Conservation (phyloP, 1,140 invertebrate species). For the Rhizoglyphus robini region DNA sequence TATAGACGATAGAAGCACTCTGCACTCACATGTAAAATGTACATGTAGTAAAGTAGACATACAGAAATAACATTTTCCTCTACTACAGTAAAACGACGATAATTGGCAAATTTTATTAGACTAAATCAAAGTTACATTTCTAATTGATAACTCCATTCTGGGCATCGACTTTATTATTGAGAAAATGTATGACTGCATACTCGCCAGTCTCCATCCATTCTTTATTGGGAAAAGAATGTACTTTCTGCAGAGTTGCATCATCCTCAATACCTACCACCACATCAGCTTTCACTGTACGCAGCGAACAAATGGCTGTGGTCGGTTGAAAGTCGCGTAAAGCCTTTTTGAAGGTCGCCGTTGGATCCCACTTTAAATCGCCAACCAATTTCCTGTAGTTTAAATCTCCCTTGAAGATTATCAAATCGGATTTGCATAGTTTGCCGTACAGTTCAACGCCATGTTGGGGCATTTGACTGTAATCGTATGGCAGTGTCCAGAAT, state of each 20-base stretch:
- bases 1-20: no score
- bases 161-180: no score
- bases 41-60: no score
- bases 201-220: conserved; percentile 79
- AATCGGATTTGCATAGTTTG: conserved; percentile 50
- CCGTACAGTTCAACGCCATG: conserved; percentile 52
- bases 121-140: no score
- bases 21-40: no score
- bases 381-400: conserved; percentile 89
- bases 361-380: conserved; percentile 70
- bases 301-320: conserved; percentile 51
- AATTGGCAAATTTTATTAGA: no score
- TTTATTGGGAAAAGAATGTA: conserved; percentile 30
- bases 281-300: conserved; percentile 87
- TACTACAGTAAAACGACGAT: no score
- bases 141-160: no score
- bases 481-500: conserved; percentile 77
- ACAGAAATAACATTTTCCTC: no score
- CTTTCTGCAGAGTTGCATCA: conserved; percentile 12
- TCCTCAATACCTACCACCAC: conserved; percentile 58
- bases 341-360: conserved; percentile 49
- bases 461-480: conserved; percentile 59
- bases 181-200: conserved; percentile 59
- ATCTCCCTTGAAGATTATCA: conserved; percentile 89
- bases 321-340: conserved; percentile 68